Base-by-base conservation (phyloP, 2,797 vertebrate species). In the Esox masquinongy region DNA sequence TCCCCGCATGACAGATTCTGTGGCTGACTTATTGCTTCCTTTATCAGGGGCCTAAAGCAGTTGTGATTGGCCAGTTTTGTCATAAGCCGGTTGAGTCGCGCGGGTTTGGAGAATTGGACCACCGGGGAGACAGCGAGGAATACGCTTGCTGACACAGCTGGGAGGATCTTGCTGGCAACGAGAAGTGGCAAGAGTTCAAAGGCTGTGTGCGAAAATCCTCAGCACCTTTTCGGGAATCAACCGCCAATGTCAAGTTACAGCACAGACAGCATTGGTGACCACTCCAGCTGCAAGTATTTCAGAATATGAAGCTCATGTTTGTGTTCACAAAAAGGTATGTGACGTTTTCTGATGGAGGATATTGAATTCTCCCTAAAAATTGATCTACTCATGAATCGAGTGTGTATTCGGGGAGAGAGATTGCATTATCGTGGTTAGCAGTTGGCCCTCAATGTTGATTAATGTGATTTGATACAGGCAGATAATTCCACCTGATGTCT, bases 371-470 rank as follows among this genome's bases (percentile, higher is more conserved):
- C 11, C 16, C 82, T 56, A 75, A 34, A 71, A 51, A 73, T 76
- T 67, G 47, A 72, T 19, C 47, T 12, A 56, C 51, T 74, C 61
- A 79, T 77, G 5, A 39, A 39, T 2, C 43, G 43, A 1, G 6
- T 8, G 11, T 3, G 43, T 47, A 5, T 88, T 85, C 84, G 73
- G 75, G 77, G 77, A 56, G 72, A 72, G 75, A 72, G 64, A 73
- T 63, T 75, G 79, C 77, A 85, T 85, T 84, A 87, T 77, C 2
- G 22, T 83, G 80, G 86, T 91, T 89, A 88, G 80, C 84, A 90
- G 84, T 81, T 84, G 83, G 85, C 72, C 67, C 79, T 74, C 75
- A 89, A 90, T 84, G 80, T 79, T 86, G 82, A 90, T 89, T 79
- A 85, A 86, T 87, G 81, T 81, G 71, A 89, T 89, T 86, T 87